Base-by-base conservation (phyloP, 2,113 vertebrate species). In the Platichthys stellatus region DNA sequence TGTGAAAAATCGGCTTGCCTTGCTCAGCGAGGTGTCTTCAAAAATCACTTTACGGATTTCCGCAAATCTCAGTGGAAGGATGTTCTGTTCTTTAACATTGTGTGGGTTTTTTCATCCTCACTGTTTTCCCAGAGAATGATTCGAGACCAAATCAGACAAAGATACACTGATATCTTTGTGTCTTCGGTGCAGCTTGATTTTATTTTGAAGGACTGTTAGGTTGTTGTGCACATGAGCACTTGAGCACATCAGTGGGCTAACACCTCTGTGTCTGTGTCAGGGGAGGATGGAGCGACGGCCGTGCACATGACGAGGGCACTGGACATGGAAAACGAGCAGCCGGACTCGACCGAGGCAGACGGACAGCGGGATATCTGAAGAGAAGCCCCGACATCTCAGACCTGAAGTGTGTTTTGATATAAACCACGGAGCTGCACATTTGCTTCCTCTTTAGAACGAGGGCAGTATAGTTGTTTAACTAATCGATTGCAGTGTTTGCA, bases 221-320 rank as follows among this genome's bases (percentile, higher is more conserved):
- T 13, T 2, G 3, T 43, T 10, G 10, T 43, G 10, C n/a, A n/a
- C n/a, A n/a, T n/a, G n/a, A n/a, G n/a, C 9, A 10, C 35, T 9
- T 38, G 35, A 38, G 35, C 9, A 51, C 2, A 6, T 51, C 4
- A 51, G 5, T 17, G 47, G 6, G 3, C 61, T 45, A 1, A 45
- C 11, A 17, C 66, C 21, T 71, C 1, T 63, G 15, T 75, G 21
- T 58, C 13, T 78, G 15, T 72, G 20, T 28, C 76, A 88, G 82
- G 31, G 31, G 31, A 20, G 17, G 24, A 84, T 3, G 84, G 62
- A 14, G 26, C 73, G 54, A 49, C 75, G 2, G 87, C 92, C 0
- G 63, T 91, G 70, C 83, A 92, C 78, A 88, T 90, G 89, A 92
- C 83, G 0, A 54, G 90, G 86, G 83, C 78, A 0, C 47, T 92